phyloP scores from a whole-genome alignment of 2,113 vertebrate species.

The Pyrgilauda ruficollis region DNA sequence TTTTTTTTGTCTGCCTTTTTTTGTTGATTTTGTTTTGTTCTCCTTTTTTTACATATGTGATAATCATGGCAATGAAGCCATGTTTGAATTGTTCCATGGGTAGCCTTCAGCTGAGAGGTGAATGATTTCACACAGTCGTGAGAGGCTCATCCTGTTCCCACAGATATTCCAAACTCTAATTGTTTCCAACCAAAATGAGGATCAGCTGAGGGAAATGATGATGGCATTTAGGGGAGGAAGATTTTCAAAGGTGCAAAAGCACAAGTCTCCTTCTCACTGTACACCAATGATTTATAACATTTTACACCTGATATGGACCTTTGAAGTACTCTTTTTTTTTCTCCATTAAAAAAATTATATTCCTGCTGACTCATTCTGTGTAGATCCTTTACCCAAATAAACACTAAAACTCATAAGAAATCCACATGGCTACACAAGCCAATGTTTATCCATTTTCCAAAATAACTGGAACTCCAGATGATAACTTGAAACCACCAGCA shows the following conservation, averaged over 20 bases:
- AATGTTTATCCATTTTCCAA: neutral
- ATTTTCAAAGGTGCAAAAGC: neutral
- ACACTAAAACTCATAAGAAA: neutral
- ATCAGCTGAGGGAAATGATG: neutral
- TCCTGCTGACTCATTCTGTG: neutral
- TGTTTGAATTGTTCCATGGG: neutral
- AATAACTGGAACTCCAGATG: neutral
- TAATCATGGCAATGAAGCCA: neutral
- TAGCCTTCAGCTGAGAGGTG: neutral
- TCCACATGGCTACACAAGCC: neutral
- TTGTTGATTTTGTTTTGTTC: neutral
- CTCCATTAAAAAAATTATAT: neutral
- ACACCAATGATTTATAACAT: neutral
- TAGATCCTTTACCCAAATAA: neutral
- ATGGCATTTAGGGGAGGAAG: neutral
- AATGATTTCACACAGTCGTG: neutral
- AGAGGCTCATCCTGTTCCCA: neutral
- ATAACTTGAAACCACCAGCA: neutral
- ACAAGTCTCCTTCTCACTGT: neutral
- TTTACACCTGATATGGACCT: neutral
- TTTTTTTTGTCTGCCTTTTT: neutral
- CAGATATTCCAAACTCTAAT: neutral
- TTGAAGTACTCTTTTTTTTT: neutral
- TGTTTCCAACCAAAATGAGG: neutral
- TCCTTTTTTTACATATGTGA: neutral